A percentile compares a stretch with the other conserved stretches of the same genome.
phyloP scores from a whole-genome alignment of 2,797 vertebrate genomes.

The Emydoidea blandingii region DNA sequence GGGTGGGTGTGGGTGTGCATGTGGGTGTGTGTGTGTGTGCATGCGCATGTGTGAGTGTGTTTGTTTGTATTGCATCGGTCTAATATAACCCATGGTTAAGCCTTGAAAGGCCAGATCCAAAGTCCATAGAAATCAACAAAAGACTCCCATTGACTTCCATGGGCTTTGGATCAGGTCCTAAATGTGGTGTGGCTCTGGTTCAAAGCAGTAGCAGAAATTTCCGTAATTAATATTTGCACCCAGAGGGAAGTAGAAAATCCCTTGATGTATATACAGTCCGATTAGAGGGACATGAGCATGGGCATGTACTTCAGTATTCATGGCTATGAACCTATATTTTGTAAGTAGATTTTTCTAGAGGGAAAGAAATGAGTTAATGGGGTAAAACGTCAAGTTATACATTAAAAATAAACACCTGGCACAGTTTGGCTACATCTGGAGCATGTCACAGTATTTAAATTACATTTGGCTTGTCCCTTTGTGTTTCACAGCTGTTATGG shows the following conservation, averaged over 20 bases:
- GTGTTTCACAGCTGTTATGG: slow-evolving; percentile 72
- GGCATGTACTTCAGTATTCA: not conserved
- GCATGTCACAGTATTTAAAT: slow-evolving; percentile 78
- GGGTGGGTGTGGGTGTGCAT: not conserved
- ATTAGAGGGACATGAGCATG: not conserved
- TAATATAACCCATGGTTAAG: not conserved
- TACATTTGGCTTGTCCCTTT: slow-evolving; percentile 71
- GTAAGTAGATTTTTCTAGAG: not conserved
- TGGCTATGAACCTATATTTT: not conserved
- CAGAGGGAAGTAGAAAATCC: not conserved
- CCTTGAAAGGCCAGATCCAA: not conserved
- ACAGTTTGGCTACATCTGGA: slow-evolving; percentile 72
- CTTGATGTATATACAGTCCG: not conserved
- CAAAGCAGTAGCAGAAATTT: slow-evolving; percentile 55
- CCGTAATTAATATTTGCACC: slow-evolving; percentile 55
- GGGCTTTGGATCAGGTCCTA: slow-evolving; percentile 2
- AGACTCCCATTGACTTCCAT: not conserved
- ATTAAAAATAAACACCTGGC: slow-evolving; percentile 78
- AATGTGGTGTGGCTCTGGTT: slow-evolving; percentile 8
- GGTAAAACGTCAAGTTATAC: slow-evolving; percentile 43
- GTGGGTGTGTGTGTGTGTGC: not conserved
- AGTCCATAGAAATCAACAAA: not conserved
- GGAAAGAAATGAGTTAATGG: not conserved
- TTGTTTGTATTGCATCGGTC: not conserved
- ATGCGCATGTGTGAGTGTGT: not conserved